These are phyloP conservation scores for Hydriomena furcata DNA, from an alignment of 2,888 invertebrate species.

Conservation along the genomic window DNA sequence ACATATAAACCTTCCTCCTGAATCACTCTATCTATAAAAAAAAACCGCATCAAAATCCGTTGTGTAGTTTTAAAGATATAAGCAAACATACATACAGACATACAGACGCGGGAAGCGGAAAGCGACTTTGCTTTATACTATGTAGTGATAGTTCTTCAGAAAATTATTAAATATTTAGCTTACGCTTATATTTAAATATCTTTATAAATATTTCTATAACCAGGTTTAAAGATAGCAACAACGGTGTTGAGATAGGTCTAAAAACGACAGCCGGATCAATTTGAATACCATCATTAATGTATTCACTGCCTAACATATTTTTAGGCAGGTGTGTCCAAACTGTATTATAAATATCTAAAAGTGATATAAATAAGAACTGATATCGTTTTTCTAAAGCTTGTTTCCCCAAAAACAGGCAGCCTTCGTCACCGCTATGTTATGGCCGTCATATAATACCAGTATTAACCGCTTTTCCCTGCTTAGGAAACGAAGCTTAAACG, in stretches of 20 bases:
- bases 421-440: not conserved
- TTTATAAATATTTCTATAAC: no score
- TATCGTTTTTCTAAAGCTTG: not conserved
- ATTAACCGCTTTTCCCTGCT: not conserved
- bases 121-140: no score
- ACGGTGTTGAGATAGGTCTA: conserved; percentile 20
- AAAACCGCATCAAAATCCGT: no score
- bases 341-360: conserved; percentile 26
- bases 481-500: conserved; percentile 29
- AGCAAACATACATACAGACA: no score
- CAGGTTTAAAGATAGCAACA: no score
- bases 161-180: no score
- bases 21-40: no score
- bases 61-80: no score
- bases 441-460: not conserved
- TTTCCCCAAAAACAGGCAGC: not conserved
- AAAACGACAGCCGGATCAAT: conserved; percentile 3
- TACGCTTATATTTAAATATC: no score
- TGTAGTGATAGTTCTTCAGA: no score
- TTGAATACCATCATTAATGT: conserved; percentile 19
- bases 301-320: conserved; percentile 10
- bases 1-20: no score
- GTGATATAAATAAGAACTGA: conserved; percentile 27
- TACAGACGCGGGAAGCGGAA: no score
- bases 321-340: conserved; percentile 36